Evolutionary conservation across 2,888 invertebrate genomes (phyloP).

Genomic region (Drosophila yooni): DNA sequence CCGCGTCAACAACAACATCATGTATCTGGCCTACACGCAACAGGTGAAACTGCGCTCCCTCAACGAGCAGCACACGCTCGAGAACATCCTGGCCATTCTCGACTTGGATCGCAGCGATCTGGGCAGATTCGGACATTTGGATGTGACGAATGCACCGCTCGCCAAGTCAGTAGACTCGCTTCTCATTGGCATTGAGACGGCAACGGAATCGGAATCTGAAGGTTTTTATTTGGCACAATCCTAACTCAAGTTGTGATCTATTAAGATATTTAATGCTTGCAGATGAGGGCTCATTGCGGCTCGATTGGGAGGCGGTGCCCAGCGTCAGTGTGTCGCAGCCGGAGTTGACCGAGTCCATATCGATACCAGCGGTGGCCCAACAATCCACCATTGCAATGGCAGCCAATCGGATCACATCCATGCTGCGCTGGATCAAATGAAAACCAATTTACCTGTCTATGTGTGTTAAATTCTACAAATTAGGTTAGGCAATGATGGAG

Average conservation of each 20-base stretch:
- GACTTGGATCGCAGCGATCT: slow-evolving; percentile 89
- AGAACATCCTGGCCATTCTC: slow-evolving; percentile 90
- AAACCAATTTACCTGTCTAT: slow-evolving; percentile 20
- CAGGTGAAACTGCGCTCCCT: slow-evolving; percentile 88
- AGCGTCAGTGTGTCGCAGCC: slow-evolving; percentile 71
- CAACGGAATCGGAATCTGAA: slow-evolving; percentile 89
- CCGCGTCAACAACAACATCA: slow-evolving; percentile 91
- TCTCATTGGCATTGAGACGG: slow-evolving; percentile 87
- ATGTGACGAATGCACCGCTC: slow-evolving; percentile 85
- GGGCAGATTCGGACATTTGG: slow-evolving; percentile 89
- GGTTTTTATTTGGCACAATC: slow-evolving; percentile 82
- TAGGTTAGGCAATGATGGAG: slow-evolving; percentile 47
- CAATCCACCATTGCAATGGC: slow-evolving; percentile 89
- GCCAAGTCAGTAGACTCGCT: slow-evolving; percentile 88
- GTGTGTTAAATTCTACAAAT: slow-evolving; percentile 62
- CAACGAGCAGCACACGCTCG: slow-evolving; percentile 89
- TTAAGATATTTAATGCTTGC: background rate
- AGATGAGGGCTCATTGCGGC: slow-evolving; percentile 88
- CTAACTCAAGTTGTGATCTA: background rate
- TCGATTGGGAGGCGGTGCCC: slow-evolving; percentile 92
- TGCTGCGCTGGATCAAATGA: slow-evolving; percentile 88
- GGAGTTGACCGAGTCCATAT: slow-evolving; percentile 73
- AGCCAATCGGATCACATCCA: slow-evolving; percentile 92
- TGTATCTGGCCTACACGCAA: slow-evolving; percentile 92
- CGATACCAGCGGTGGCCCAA: slow-evolving; percentile 76